Evolutionary conservation across 1,140 invertebrate genomes (phyloP), one percentile per base, ranked within the genome.

Genomic region (Halesus radiatus): DNA sequence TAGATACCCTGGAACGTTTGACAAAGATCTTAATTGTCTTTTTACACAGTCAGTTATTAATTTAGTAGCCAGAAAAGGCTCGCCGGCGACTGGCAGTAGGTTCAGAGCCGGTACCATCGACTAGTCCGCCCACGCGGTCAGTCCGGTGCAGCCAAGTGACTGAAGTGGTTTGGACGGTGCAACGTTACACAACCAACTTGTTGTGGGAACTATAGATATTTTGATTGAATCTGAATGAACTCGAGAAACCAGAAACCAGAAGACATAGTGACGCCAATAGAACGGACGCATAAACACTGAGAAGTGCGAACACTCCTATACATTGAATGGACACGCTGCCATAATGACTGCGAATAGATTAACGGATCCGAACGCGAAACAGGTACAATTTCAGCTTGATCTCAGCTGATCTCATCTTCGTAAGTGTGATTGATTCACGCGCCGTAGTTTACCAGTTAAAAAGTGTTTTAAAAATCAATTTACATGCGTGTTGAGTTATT

Each of bases 241-340:
- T 72, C 50, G 68, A 79, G 45, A 18, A 75, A 74, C 32, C 26
- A 45, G 68, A 70, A 29, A 45, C 74, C 62, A 52, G 54, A 81
- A 78, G 80, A 81, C 80, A 78, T 20, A 16, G 64, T 70, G 80
- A 66, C 80, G 80, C 80, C 80, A 52, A 66, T 73, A 56, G 75
- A 80, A 22, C 64, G 6, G 22, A 23, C 50, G 37, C 10, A 72
- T 53, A 72, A 72, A 72, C 50, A 72, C 45, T 37, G 62, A 22
- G 29, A 66, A 66, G 37, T 45, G 37, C 37, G 37, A 45, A 45
- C 37, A 20, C n/a, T 18, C n/a, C 56, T 18, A 45, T 13, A 45
- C 37, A 7, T 45, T 45, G 37, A 45, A 45, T 45, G 37, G 7
- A 45, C 37, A 45, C 37, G 37, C 37, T 45, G 37, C 37, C 37